Evolutionary conservation across 2,888 invertebrate genomes (phyloP), one percentile per base, ranked within the genome.

Genomic region (Drosophila robusta): DNA sequence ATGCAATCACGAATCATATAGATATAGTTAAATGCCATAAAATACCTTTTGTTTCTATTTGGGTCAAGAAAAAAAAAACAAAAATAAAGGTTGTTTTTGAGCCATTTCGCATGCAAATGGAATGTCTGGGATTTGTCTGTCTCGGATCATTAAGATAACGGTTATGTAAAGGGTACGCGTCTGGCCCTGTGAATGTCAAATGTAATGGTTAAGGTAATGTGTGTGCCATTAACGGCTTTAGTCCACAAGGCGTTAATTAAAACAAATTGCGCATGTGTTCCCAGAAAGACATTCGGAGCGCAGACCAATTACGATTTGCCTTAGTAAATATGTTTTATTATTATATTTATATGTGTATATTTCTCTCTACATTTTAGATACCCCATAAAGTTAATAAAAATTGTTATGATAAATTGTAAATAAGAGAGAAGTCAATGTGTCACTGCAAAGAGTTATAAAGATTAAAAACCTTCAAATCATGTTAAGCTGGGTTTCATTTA

Each of bases 181-280:
- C 67, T 66, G 52, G 66, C 46, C 52, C 56, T 54, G 57, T 60
- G 39, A 42, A 11, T 49, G 66, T 51, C 29, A 45, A 50, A 34
- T 34, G 34, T 24, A 44, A 44, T 34, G 60, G 32, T 32, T 38
- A 38, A 36, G 16, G 26, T 36, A 61, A 44, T 16, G 34, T 12
- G 11, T n/a, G 34, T 16, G 38, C 44, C 24, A 12, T 57, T 73
- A 66, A 67, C 64, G 55, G 60, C 47, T 63, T 45, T 29, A 34
- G 67, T 34, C 52, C 52, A 41, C 62, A 58, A 60, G 45, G 46
- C 47, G 61, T 45, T 61, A 80, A 82, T 78, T 86, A 73, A 68
- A 63, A 69, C 52, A 78, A 78, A 73, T 85, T 67, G 63, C 67
- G 72, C 75, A 75, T 68, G 56, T 76, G 76, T 63, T 75, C 36